Evolutionary conservation across 1,140 invertebrate species (phyloP).

Genomic region (Muscidifurax raptorellus): DNA sequence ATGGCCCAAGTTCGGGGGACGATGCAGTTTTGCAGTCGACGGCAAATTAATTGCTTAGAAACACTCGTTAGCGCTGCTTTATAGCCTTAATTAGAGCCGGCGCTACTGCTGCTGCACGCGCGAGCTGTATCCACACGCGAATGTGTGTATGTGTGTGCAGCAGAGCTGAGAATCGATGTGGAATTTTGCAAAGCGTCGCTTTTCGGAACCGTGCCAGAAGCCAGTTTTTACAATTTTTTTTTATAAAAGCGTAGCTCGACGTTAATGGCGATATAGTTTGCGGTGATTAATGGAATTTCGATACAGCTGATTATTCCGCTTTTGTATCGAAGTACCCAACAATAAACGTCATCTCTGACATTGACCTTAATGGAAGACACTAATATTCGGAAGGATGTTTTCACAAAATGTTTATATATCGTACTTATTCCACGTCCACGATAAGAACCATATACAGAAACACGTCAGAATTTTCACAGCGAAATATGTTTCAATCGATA

Average conservation of each 20-base stretch:
- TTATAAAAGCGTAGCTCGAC: background rate
- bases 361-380: background rate
- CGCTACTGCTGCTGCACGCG: background rate
- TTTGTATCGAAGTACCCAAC: background rate
- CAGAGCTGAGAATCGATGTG: background rate
- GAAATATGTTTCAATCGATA: constrained; percentile 24
- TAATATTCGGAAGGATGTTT: background rate
- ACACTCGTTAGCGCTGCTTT: constrained; percentile 46
- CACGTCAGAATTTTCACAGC: background rate
- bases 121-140: background rate
- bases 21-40: constrained; percentile 28
- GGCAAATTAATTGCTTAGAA: constrained; percentile 43
- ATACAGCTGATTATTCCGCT: background rate
- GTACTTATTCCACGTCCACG: no score
- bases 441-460: background rate
- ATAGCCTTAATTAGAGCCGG: constrained; percentile 40
- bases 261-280: background rate
- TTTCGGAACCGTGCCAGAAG: constrained; percentile 1
- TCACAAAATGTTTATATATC: no score
- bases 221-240: background rate
- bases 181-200: background rate
- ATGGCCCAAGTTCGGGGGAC: constrained; percentile 36
- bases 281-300: background rate
- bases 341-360: background rate
- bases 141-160: background rate